Conservation (phyloP, 2,888 invertebrate species). For the Pegoplata infirma region DNA sequence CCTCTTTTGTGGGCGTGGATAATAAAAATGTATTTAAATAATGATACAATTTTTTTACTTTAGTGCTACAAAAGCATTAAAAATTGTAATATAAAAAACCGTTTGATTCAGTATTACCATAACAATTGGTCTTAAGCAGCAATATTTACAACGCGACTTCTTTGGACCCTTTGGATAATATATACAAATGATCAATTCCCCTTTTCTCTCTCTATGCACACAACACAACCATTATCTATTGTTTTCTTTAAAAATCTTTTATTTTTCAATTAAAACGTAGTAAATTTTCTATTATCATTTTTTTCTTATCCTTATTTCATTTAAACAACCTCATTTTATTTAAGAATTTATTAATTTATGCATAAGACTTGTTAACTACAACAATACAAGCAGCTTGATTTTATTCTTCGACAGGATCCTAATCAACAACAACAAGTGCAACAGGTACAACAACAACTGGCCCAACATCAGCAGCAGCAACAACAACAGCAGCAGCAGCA, state of each 20-base stretch:
- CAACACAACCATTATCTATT: slow-evolving; percentile 49
- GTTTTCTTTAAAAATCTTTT: background rate
- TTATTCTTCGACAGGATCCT: slow-evolving; percentile 64
- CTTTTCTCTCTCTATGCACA: slow-evolving; percentile 42
- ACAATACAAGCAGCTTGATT: slow-evolving; percentile 67
- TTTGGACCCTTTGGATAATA: too few species aligned
- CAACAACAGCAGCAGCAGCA: slow-evolving; percentile 74
- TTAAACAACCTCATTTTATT: slow-evolving; percentile 40
- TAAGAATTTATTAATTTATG: slow-evolving; percentile 59
- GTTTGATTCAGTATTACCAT: too few species aligned
- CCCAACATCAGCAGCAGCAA: slow-evolving; percentile 67
- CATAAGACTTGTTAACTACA: slow-evolving; percentile 60
- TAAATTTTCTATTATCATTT: slow-evolving; percentile 1
- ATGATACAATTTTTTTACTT: too few species aligned
- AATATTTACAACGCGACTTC: too few species aligned
- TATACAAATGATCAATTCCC: background rate
- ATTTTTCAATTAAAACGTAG: background rate
- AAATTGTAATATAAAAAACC: too few species aligned
- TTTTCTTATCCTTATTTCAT: background rate
- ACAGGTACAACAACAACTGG: slow-evolving; percentile 67
- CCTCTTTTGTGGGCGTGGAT: too few species aligned
- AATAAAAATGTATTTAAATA: too few species aligned
- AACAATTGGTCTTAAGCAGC: too few species aligned
- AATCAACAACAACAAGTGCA: slow-evolving; percentile 73
- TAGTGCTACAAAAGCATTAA: too few species aligned